These are phyloP conservation scores for Heliconius cydno DNA, from an alignment of 2,888 invertebrate genomes.

Conservation along the genomic window DNA sequence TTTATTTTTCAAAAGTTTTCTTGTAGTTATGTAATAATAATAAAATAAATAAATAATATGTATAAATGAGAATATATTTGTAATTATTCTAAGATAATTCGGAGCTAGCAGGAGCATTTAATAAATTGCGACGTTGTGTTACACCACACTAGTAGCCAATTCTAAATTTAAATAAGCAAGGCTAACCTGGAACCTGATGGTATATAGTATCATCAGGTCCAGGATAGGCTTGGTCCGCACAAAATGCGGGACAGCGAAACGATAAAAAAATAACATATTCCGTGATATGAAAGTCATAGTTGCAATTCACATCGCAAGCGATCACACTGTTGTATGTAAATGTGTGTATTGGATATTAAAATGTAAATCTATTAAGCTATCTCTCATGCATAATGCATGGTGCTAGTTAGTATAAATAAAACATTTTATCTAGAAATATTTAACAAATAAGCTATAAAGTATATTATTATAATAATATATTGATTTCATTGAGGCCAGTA, in stretches of 20 bases:
- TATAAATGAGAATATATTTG: too few species aligned
- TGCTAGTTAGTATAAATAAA: neutral
- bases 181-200: too few species aligned
- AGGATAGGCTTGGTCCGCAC: neutral
- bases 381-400: constrained; percentile 21
- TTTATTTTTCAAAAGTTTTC: too few species aligned
- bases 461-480: constrained; percentile 20
- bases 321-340: constrained; percentile 21
- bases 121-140: neutral
- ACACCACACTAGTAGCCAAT: neutral
- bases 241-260: neutral
- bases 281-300: constrained; percentile 5
- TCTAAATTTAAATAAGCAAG: neutral
- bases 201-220: neutral
- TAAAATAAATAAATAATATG: too few species aligned
- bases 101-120: too few species aligned
- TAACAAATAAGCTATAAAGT: neutral
- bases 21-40: too few species aligned
- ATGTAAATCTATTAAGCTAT: constrained; percentile 29
- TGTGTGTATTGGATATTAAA: constrained; percentile 16
- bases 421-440: neutral
- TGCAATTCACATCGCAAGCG: constrained; percentile 16
- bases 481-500: neutral
- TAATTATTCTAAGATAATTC: too few species aligned
- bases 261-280: neutral